phyloP scores from a whole-genome alignment of 1,140 invertebrate species.

The Ditylenchus dipsaci region DNA sequence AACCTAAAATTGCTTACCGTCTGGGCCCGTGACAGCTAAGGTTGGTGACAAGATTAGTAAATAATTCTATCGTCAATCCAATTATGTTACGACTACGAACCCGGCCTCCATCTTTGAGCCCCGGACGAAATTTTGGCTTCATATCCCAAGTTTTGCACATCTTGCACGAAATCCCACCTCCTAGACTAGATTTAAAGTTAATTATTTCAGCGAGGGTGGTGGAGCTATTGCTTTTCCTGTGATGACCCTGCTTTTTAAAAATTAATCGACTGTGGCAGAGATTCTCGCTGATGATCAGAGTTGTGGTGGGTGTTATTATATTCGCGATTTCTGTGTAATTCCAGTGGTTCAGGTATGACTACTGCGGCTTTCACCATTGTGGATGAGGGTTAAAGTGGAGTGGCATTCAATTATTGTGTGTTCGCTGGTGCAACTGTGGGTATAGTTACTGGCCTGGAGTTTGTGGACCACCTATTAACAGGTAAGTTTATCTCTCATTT shows the following conservation, averaged over 20 bases:
- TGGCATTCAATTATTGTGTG: neutral
- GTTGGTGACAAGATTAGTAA: too few relatives aligned
- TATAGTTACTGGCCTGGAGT: neutral
- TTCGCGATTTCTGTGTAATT: neutral
- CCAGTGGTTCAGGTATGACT: constrained; percentile 34
- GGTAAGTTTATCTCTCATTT: neutral
- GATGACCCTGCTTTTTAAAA: constrained; percentile 45
- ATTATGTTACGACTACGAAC: too few relatives aligned
- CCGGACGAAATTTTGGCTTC: too few relatives aligned
- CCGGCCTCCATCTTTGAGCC: too few relatives aligned
- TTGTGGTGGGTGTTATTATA: constrained; percentile 11
- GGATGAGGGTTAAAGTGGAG: neutral
- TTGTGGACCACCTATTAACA: neutral
- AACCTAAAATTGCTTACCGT: too few relatives aligned
- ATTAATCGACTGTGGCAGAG: constrained; percentile 38
- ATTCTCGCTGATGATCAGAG: constrained; percentile 53
- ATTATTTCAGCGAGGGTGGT: constrained; percentile 39
- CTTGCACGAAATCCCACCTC: too few relatives aligned
- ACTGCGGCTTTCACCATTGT: constrained; percentile 42
- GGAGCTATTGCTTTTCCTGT: constrained; percentile 52
- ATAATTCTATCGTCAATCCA: too few relatives aligned
- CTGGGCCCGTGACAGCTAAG: too few relatives aligned
- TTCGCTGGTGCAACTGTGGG: neutral
- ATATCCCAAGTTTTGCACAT: too few relatives aligned
- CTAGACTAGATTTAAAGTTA: too few relatives aligned